Evolutionary conservation across 2,888 invertebrate species (phyloP).

Genomic region (Temnothorax ravouxi): DNA sequence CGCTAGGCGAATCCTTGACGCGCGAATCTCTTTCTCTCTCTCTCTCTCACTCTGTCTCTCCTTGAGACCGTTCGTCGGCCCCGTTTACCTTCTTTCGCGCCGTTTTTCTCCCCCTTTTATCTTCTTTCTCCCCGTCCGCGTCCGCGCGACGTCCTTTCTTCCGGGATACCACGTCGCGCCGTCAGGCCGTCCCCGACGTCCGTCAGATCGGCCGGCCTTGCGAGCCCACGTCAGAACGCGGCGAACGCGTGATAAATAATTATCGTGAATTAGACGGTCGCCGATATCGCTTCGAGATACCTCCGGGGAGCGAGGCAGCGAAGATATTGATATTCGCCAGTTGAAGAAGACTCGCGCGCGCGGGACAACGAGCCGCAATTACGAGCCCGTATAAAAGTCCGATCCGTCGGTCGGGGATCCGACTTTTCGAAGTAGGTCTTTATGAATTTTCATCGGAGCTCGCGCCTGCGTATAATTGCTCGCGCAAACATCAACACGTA

Average conservation of each 20-base stretch:
- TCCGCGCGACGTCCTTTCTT: conserved; percentile 25
- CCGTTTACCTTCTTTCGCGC: not conserved
- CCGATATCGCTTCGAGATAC: conserved; percentile 20
- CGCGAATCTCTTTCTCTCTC: not conserved
- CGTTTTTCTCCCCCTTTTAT: too few species aligned
- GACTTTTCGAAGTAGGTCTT: conserved; percentile 17
- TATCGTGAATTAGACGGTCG: conserved; percentile 40
- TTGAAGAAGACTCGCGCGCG: not conserved
- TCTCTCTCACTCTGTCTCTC: not conserved
- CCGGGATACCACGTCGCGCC: conserved; percentile 11
- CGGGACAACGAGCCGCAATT: not conserved
- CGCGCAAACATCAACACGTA: not conserved
- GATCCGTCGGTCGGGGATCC: not conserved
- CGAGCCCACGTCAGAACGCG: not conserved
- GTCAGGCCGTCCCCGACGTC: not conserved
- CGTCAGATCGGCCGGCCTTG: not conserved
- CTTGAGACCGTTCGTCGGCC: conserved; percentile 3
- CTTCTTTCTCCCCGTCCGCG: not conserved
- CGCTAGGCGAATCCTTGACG: conserved; percentile 50
- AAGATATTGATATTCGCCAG: conserved; percentile 7
- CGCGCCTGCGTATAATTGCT: conserved; percentile 36
- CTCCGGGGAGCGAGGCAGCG: not conserved
- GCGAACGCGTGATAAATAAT: conserved; percentile 41
- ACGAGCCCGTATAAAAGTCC: not conserved
- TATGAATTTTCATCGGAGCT: conserved; percentile 14